These are phyloP conservation scores for Rachycentron canadum DNA, from an alignment of 2,797 vertebrate genomes.

Conservation along the genomic window DNA sequence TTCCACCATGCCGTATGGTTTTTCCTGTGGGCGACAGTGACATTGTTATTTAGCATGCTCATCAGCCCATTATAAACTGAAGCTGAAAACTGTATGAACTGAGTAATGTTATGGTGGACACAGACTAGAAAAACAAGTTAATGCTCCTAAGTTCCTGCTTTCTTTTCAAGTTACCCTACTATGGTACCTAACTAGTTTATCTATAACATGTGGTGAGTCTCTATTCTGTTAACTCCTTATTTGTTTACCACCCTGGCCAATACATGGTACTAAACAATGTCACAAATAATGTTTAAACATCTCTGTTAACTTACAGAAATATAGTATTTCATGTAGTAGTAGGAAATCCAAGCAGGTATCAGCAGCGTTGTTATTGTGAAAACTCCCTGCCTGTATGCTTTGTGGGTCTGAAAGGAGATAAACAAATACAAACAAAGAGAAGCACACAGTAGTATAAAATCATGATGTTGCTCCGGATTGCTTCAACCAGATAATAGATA, in stretches of 20 bases:
- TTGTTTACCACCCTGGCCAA: background rate
- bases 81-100: background rate
- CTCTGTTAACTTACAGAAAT: slow-evolving; percentile 85
- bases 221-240: background rate
- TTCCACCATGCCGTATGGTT: slow-evolving; percentile 85
- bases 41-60: slow-evolving; percentile 7
- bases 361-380: slow-evolving; percentile 83
- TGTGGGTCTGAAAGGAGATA: slow-evolving; percentile 86
- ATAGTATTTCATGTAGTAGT: slow-evolving; percentile 93
- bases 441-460: background rate
- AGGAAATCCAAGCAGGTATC: slow-evolving; percentile 88
- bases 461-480: background rate
- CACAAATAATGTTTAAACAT: background rate
- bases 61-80: background rate
- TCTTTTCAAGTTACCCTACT: background rate
- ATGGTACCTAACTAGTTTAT: background rate
- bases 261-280: background rate
- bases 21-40: slow-evolving; percentile 78
- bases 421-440: background rate
- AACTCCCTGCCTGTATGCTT: slow-evolving; percentile 81
- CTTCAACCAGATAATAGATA: background rate
- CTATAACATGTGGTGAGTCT: too few relatives aligned
- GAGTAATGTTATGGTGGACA: background rate
- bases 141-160: background rate
- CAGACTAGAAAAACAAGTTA: background rate